These are phyloP conservation scores for Mamestra configurata DNA, from an alignment of 1,140 invertebrate species.

Conservation along the genomic window DNA sequence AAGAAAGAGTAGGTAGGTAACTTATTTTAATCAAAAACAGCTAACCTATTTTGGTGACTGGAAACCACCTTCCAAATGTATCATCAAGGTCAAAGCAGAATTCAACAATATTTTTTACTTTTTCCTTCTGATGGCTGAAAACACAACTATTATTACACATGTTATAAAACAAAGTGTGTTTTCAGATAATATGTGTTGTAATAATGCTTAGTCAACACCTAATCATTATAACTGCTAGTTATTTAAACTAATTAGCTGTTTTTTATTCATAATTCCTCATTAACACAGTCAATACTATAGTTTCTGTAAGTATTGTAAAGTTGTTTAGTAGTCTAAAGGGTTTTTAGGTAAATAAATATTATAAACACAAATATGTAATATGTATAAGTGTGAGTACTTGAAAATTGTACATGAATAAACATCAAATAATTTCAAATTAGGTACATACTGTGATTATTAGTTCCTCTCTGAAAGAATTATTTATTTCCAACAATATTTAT, in stretches of 20 bases:
- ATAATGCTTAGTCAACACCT: neutral
- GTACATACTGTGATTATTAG: too few relatives aligned
- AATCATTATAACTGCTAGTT: neutral
- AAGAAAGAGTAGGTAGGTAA: too few relatives aligned
- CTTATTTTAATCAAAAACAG: too few relatives aligned
- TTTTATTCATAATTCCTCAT: neutral
- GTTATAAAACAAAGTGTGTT: neutral
- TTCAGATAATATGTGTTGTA: neutral
- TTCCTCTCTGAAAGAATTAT: too few relatives aligned
- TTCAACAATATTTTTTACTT: neutral
- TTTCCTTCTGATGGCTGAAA: neutral
- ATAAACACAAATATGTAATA: too few relatives aligned
- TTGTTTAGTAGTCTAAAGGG: too few relatives aligned
- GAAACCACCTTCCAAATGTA: neutral
- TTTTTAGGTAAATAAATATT: neutral
- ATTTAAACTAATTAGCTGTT: slow-evolving; percentile 15
- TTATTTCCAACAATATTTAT: too few relatives aligned
- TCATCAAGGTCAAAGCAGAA: neutral
- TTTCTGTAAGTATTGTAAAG: neutral
- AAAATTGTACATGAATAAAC: too few relatives aligned
- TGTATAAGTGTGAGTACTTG: too few relatives aligned
- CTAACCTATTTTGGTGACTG: neutral
- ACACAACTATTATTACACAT: neutral
- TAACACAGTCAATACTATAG: neutral
- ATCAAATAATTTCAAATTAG: neutral